Conservation (phyloP, 2,113 vertebrate genomes). For the Rhinolophus sinicus region DNA sequence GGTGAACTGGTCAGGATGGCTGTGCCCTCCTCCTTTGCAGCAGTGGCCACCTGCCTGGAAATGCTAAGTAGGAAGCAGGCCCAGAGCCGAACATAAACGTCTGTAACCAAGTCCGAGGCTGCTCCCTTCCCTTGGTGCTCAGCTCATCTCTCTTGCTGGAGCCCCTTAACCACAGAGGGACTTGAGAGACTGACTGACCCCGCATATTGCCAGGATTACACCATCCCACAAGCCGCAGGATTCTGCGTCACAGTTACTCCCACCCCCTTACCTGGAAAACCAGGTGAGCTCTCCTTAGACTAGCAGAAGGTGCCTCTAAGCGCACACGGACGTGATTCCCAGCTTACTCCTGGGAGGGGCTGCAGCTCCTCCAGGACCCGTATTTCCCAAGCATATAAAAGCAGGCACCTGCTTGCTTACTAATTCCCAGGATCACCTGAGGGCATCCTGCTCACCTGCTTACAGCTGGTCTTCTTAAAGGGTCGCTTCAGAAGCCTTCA, state of each 20-base stretch:
- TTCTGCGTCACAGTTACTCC: neutral
- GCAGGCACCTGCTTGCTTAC: neutral
- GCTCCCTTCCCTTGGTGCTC: neutral
- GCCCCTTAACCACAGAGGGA: neutral
- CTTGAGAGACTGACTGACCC: neutral
- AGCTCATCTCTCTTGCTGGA: neutral
- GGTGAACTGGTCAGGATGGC: neutral
- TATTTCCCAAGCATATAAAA: neutral
- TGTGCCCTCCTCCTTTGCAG: neutral
- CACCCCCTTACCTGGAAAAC: neutral
- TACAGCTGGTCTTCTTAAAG: neutral
- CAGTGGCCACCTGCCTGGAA: neutral
- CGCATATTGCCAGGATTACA: neutral
- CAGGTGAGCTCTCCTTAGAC: neutral
- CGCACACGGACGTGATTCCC: neutral
- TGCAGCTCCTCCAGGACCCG: neutral
- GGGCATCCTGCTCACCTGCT: conserved; percentile 11
- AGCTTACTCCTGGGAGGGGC: neutral
- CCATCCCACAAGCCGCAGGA: no score
- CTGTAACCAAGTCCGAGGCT: neutral
- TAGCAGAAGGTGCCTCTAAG: neutral
- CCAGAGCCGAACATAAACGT: neutral
- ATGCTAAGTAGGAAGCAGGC: neutral
- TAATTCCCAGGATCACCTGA: neutral
- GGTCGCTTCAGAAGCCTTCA: neutral